phyloP scores from a whole-genome alignment of 2,113 vertebrate genomes.

The Rhinoderma darwinii region DNA sequence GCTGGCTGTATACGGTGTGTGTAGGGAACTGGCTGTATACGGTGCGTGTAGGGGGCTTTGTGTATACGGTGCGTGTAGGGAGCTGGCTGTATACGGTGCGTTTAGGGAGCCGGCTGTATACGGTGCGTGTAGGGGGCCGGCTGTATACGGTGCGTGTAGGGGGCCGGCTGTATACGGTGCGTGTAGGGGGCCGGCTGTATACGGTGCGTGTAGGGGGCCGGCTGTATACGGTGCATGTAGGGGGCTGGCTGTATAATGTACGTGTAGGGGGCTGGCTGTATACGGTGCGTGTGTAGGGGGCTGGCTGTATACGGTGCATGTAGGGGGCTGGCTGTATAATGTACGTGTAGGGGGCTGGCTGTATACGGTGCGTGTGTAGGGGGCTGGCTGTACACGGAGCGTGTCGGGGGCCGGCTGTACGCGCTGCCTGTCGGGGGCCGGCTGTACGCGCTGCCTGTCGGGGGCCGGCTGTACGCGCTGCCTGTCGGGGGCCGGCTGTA shows the following conservation, averaged over 20 bases:
- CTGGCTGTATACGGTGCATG: neutral
- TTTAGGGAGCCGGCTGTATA: no score
- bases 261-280: neutral
- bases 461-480: neutral
- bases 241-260: no score
- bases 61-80: no score
- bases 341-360: neutral
- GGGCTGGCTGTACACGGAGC: neutral
- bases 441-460: neutral
- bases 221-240: neutral
- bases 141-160: neutral
- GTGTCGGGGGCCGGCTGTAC: neutral
- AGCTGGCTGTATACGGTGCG: neutral
- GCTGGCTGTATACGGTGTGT: neutral
- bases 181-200: neutral
- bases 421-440: neutral
- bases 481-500: neutral
- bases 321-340: no score
- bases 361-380: neutral
- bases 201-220: neutral
- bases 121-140: neutral
- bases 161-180: neutral
- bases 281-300: neutral
- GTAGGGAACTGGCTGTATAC: neutral
- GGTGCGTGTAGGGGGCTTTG: no score